These are phyloP conservation scores for Cataglyphis livida DNA, from an alignment of 2,888 invertebrate genomes.

Conservation along the genomic window DNA sequence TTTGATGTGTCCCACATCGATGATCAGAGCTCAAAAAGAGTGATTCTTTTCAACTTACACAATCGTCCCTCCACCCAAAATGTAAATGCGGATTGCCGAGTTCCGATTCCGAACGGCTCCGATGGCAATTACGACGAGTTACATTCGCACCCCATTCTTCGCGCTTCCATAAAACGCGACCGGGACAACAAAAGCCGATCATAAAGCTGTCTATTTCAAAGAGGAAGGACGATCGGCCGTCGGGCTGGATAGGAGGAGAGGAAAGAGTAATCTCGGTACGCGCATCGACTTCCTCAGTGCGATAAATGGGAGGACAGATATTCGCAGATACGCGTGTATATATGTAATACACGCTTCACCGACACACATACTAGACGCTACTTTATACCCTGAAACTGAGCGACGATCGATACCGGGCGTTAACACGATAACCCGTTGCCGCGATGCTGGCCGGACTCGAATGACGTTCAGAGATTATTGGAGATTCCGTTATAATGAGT, in stretches of 20 bases:
- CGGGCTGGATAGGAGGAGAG: not conserved
- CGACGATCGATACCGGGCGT: constrained; percentile 72
- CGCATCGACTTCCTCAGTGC: not conserved
- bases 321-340: constrained; percentile 17
- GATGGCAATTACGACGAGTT: constrained; percentile 35
- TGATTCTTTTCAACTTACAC: constrained; percentile 6
- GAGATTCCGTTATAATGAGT: constrained; percentile 73
- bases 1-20: not conserved
- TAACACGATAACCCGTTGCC: constrained; percentile 75
- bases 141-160: constrained; percentile 44
- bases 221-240: constrained; percentile 52
- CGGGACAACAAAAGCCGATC: constrained; percentile 70
- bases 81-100: constrained; percentile 29
- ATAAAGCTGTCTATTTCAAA: constrained; percentile 69
- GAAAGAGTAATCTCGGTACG: constrained; percentile 43
- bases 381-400: constrained; percentile 68
- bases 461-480: constrained; percentile 68
- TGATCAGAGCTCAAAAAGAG: not conserved
- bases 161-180: constrained; percentile 63
- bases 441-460: constrained; percentile 66
- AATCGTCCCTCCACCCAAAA: constrained; percentile 2
- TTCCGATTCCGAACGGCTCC: not conserved
- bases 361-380: constrained; percentile 71
- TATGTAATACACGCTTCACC: constrained; percentile 68
- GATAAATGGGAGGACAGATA: not conserved